A percentile compares a stretch with the other conserved stretches of the same genome.
Evolutionary conservation across 1,140 invertebrate species (phyloP).

Genomic region (Diachasma alloeum): DNA sequence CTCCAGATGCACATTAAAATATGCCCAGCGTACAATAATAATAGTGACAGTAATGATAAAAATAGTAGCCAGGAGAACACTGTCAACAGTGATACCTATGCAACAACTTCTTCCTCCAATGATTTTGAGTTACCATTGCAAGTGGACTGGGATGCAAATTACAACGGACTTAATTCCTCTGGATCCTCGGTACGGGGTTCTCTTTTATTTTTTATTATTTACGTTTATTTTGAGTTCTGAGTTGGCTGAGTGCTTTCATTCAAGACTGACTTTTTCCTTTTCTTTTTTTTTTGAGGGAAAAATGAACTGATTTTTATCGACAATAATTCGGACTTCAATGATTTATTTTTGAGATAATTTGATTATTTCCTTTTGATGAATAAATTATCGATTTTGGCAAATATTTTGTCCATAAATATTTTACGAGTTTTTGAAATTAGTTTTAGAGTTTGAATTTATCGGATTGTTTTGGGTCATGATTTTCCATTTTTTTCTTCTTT

Average conservation of each 20-base stretch:
- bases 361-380: too few relatives aligned
- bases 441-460: too few relatives aligned
- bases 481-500: too few relatives aligned
- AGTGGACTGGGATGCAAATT: constrained; percentile 53
- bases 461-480: too few relatives aligned
- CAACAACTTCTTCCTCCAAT: constrained; percentile 46
- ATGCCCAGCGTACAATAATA: constrained; percentile 67
- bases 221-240: not conserved
- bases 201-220: constrained; percentile 24
- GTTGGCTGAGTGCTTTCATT: not conserved
- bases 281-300: not conserved
- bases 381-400: too few relatives aligned
- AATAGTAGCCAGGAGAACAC: constrained; percentile 37
- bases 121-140: constrained; percentile 56
- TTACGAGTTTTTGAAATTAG: too few relatives aligned
- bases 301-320: too few relatives aligned
- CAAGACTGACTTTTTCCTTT: constrained; percentile 1
- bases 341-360: too few relatives aligned
- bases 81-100: constrained; percentile 47
- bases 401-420: too few relatives aligned
- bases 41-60: constrained; percentile 39
- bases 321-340: too few relatives aligned
- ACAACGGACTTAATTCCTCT: constrained; percentile 49
- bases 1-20: constrained; percentile 76
- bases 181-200: constrained; percentile 51